A percentile compares a stretch with the other conserved stretches of the same genome.
Evolutionary conservation across 2,888 invertebrate genomes (phyloP).

Genomic region (Alsophila aescularia): DNA sequence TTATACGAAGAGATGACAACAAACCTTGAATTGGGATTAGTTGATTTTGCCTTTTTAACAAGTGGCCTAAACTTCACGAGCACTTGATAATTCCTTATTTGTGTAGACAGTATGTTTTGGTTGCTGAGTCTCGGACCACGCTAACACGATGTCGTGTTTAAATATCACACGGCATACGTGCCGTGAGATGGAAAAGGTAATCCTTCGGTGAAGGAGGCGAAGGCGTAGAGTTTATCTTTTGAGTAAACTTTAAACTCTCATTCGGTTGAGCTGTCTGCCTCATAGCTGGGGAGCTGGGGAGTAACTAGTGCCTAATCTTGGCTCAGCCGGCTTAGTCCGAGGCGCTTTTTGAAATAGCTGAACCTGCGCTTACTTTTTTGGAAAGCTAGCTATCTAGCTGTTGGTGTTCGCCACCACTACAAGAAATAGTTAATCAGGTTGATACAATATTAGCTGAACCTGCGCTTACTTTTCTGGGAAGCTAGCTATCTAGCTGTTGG

Average conservation of each 20-base stretch:
- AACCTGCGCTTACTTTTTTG: not conserved
- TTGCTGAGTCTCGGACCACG: not conserved
- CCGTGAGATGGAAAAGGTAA: slow-evolving; percentile 51
- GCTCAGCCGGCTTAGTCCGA: slow-evolving; percentile 22
- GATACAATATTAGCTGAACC: no score
- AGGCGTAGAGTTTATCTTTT: slow-evolving; percentile 62
- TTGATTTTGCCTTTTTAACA: slow-evolving; percentile 7
- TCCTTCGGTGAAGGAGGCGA: slow-evolving; percentile 48
- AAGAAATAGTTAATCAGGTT: no score
- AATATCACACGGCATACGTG: slow-evolving; percentile 31
- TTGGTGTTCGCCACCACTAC: not conserved
- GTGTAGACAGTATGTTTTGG: no score
- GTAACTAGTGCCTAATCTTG: slow-evolving; percentile 53
- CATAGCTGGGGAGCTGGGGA: slow-evolving; percentile 45
- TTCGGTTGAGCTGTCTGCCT: slow-evolving; percentile 52
- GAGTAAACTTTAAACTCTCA: slow-evolving; percentile 78
- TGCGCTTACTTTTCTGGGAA: no score
- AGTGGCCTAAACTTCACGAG: not conserved
- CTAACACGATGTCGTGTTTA: slow-evolving; percentile 25
- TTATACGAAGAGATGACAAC: slow-evolving; percentile 15
- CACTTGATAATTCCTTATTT: slow-evolving; percentile 5
- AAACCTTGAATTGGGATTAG: slow-evolving; percentile 10
- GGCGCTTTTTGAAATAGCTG: slow-evolving; percentile 5
- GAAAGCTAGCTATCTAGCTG: not conserved
- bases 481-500: no score